Evolutionary conservation across 2,113 vertebrate species (phyloP).

Genomic region (Mustelus asterias): DNA sequence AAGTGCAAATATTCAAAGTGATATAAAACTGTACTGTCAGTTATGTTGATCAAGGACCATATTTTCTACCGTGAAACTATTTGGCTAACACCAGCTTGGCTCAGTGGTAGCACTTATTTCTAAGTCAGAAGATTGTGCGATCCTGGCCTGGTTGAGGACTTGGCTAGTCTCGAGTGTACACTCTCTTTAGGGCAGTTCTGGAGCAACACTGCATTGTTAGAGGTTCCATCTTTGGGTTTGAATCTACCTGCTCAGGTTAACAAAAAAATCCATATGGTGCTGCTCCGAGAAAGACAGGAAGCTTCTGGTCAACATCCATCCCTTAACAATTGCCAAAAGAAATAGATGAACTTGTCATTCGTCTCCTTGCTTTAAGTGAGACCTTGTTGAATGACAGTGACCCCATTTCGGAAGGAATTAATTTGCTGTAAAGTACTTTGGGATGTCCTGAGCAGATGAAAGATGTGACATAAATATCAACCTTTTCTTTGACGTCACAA

Average conservation of each 20-base stretch:
- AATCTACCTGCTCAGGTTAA: background rate
- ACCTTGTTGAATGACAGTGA: background rate
- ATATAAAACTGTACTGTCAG: background rate
- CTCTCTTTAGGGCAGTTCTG: background rate
- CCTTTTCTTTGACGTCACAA: background rate
- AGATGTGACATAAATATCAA: background rate
- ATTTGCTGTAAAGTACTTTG: background rate
- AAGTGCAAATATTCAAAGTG: background rate
- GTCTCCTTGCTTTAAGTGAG: background rate
- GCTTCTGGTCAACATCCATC: background rate
- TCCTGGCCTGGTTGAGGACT: background rate
- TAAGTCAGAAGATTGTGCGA: background rate
- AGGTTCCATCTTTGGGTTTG: background rate
- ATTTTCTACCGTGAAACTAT: background rate
- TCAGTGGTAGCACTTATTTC: background rate
- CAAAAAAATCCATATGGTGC: background rate
- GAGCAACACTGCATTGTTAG: background rate
- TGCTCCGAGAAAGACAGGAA: background rate
- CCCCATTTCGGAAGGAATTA: background rate
- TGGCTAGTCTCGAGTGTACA: background rate
- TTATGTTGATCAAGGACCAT: background rate
- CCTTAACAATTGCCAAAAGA: background rate
- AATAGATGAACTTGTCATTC: background rate
- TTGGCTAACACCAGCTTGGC: background rate
- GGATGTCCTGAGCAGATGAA: background rate